A percentile compares a stretch with the other conserved stretches of the same genome.
phyloP scores from a whole-genome alignment of 2,888 invertebrate species.

The Zaprionus obscuricornis region DNA sequence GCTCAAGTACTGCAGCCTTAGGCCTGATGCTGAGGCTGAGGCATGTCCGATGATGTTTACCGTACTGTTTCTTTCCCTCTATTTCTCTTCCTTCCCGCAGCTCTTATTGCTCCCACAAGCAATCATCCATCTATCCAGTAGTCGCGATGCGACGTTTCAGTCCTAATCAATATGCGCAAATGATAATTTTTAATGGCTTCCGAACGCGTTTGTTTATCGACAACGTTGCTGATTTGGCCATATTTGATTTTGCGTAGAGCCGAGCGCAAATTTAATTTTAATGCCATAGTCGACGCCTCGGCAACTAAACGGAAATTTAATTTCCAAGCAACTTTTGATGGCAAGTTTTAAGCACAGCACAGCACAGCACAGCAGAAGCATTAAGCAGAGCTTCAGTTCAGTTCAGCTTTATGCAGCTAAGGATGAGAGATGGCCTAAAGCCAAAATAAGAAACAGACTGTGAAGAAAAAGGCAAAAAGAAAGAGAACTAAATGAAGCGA shows the following conservation, averaged over 20 bases:
- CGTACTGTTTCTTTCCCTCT: too few relatives aligned
- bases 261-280: slow-evolving; percentile 72
- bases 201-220: slow-evolving; percentile 77
- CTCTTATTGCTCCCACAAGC: too few relatives aligned
- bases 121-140: too few relatives aligned
- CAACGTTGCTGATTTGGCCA: slow-evolving; percentile 72
- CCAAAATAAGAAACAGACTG: too few relatives aligned
- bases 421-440: slow-evolving; percentile 7
- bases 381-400: not conserved
- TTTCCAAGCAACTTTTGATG: slow-evolving; percentile 63
- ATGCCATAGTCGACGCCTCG: slow-evolving; percentile 48
- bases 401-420: slow-evolving; percentile 1
- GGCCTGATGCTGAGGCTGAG: slow-evolving; percentile 1
- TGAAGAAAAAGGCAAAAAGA: not conserved
- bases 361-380: slow-evolving; percentile 1
- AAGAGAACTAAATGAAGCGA: too few relatives aligned
- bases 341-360: slow-evolving; percentile 19
- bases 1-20: slow-evolving; percentile 28
- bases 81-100: too few relatives aligned
- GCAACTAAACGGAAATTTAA: slow-evolving; percentile 76
- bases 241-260: slow-evolving; percentile 61
- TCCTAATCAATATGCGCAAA: slow-evolving; percentile 76
- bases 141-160: slow-evolving; percentile 1
- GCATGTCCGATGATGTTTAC: too few relatives aligned
- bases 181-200: slow-evolving; percentile 81